Evolutionary conservation across 2,797 vertebrate species (phyloP).

Genomic region (Discoglossus pictus): DNA sequence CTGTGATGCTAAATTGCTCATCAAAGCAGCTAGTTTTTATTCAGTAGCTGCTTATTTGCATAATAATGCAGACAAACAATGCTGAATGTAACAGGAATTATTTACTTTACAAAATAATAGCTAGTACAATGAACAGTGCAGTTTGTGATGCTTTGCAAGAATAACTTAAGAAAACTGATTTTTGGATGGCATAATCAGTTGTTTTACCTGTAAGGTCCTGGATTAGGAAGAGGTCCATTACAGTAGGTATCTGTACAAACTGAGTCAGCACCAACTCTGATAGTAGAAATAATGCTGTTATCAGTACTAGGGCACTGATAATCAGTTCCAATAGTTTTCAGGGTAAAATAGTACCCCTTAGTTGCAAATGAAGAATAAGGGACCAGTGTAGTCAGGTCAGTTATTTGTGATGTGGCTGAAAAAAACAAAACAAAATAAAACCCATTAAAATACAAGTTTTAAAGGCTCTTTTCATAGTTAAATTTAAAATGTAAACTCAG

Average conservation of each 20-base stretch:
- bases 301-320: constrained; percentile 1
- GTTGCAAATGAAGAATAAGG: neutral
- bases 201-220: constrained; percentile 25
- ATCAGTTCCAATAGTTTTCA: neutral
- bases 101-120: neutral
- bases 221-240: constrained; percentile 21
- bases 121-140: neutral
- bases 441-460: too few species aligned
- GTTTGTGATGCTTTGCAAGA: neutral
- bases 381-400: neutral
- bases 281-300: too few species aligned
- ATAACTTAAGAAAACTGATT: too few species aligned
- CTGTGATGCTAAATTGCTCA: too few species aligned
- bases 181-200: too few species aligned
- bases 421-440: too few species aligned
- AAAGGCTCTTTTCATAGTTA: too few species aligned
- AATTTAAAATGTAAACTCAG: too few species aligned
- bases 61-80: too few species aligned
- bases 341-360: neutral
- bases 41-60: too few species aligned
- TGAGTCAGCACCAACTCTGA: constrained; percentile 5
- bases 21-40: too few species aligned
- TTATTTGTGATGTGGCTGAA: neutral
- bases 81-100: too few species aligned
- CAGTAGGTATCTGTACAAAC: neutral